phyloP scores from a whole-genome alignment of 2,113 vertebrate species.

The Lanius ludovicianus region DNA sequence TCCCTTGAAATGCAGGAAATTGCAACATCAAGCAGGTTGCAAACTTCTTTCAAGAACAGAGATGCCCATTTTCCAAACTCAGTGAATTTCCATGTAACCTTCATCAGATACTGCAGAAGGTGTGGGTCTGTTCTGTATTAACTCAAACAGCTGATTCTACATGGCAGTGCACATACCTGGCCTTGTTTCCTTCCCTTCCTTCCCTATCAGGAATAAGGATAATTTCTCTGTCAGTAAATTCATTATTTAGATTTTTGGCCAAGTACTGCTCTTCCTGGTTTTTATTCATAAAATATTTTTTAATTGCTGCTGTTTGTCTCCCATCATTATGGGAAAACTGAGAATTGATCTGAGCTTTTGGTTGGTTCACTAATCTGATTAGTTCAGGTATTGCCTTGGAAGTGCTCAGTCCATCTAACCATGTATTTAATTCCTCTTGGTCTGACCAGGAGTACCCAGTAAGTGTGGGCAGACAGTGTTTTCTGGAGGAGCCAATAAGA shows the following conservation, averaged over 20 bases:
- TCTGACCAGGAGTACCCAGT: not conserved
- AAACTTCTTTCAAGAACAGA: not conserved
- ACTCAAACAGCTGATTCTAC: not conserved
- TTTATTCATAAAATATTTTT: not conserved
- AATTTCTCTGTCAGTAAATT: not conserved
- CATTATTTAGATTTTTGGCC: not conserved
- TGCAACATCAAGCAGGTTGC: not conserved
- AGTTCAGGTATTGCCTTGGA: not conserved
- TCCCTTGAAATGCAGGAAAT: not conserved
- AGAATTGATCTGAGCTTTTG: not conserved
- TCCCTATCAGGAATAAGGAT: not conserved
- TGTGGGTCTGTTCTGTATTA: not conserved
- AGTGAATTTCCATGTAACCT: not conserved
- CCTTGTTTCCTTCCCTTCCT: not conserved
- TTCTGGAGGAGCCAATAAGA: not conserved
- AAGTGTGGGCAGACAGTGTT: not conserved
- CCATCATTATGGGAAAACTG: not conserved
- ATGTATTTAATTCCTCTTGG: not conserved
- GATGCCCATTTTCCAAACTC: not conserved
- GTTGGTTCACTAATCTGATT: not conserved
- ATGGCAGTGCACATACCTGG: fast-evolving
- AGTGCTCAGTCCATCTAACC: not conserved
- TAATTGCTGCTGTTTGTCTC: not conserved
- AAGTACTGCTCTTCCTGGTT: not conserved
- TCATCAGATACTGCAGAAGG: not conserved